Conservation (phyloP, 2,888 invertebrate genomes). For the Phasia obesa region DNA sequence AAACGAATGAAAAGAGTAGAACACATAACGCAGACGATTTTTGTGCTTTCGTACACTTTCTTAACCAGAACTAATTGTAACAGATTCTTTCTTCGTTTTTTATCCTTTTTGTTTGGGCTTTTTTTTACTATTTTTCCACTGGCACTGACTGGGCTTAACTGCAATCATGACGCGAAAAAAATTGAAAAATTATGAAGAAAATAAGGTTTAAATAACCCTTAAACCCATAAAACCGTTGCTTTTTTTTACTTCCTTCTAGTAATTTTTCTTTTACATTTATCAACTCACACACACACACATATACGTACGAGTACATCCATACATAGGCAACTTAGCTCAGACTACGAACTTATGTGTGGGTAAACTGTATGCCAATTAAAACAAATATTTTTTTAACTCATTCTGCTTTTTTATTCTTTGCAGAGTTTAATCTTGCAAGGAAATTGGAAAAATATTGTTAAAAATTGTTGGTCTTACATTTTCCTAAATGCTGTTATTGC, state of each 20-base stretch:
- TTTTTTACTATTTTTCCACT: conserved; percentile 19
- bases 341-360: not conserved
- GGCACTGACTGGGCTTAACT: conserved; percentile 44
- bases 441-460: conserved; percentile 58
- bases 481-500: conserved; percentile 76
- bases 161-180: conserved; percentile 73
- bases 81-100: conserved; percentile 75
- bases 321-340: not conserved
- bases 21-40: conserved; percentile 61
- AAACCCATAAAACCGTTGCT: conserved; percentile 43
- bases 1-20: conserved; percentile 41
- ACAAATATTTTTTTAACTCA: conserved; percentile 27
- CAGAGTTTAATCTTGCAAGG: conserved; percentile 37
- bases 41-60: conserved; percentile 68
- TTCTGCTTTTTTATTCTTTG: conserved; percentile 17
- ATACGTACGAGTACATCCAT: not conserved
- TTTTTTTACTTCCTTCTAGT: conserved; percentile 33
- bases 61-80: conserved; percentile 79
- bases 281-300: not conserved
- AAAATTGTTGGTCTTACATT: conserved; percentile 30
- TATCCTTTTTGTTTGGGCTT: conserved; percentile 7
- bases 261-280: conserved; percentile 17
- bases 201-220: conserved; percentile 66
- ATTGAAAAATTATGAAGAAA: conserved; percentile 64
- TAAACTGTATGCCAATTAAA: conserved; percentile 60